Evolutionary conservation across 92 coral and sea anemone species (phyloP).

Genomic region (Scolanthus callimorphus): DNA sequence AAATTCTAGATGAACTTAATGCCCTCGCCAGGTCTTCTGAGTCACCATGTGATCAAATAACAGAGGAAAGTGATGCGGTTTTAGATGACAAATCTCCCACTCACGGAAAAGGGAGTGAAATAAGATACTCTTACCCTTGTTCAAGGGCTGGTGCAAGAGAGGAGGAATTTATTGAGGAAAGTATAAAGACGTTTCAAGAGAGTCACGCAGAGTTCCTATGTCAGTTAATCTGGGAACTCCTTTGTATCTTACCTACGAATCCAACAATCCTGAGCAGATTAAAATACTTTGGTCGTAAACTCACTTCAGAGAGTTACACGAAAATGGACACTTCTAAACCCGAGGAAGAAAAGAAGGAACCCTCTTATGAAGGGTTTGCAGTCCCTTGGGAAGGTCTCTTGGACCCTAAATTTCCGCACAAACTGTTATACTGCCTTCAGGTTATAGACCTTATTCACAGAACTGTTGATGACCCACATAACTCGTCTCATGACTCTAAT

Average conservation of each 20-base stretch:
- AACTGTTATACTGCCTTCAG: slow-evolving; percentile 86
- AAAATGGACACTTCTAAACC: slow-evolving; percentile 1
- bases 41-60: neutral
- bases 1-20: slow-evolving; percentile 70
- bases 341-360: slow-evolving; percentile 9
- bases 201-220: slow-evolving; percentile 70
- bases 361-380: slow-evolving; percentile 27
- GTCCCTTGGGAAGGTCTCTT: slow-evolving; percentile 72
- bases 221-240: slow-evolving; percentile 88
- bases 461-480: slow-evolving; percentile 47
- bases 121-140: neutral
- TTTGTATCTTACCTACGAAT: slow-evolving; percentile 85
- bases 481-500: slow-evolving; percentile 44
- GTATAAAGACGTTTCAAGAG: slow-evolving; percentile 15
- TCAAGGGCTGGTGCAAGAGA: neutral
- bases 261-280: slow-evolving; percentile 67
- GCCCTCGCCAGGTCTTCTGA: too few relatives aligned
- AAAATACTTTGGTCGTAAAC: slow-evolving; percentile 70
- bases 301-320: slow-evolving; percentile 10
- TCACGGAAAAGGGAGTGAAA: neutral
- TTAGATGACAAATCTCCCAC: too few relatives aligned
- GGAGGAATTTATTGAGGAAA: neutral
- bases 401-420: slow-evolving; percentile 84
- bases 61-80: neutral
- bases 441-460: slow-evolving; percentile 81